Evolutionary conservation across 2,797 vertebrate genomes (phyloP).

Genomic region (Balearica regulorum): DNA sequence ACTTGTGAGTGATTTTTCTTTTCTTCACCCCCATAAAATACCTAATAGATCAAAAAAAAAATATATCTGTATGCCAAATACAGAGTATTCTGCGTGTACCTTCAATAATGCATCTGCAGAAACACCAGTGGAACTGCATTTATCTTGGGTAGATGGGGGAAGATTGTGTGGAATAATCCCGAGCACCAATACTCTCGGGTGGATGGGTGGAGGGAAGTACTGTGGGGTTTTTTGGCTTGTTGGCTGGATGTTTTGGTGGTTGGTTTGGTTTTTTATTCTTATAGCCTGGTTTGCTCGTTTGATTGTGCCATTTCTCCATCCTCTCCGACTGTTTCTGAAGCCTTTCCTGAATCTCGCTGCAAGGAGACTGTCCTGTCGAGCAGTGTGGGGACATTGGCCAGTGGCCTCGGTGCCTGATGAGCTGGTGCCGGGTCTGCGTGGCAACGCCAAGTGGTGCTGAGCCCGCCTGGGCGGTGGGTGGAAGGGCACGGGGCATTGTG

Average conservation of each 20-base stretch:
- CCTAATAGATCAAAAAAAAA: background rate
- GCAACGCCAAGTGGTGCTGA: background rate
- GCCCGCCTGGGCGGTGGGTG: background rate
- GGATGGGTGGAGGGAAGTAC: background rate
- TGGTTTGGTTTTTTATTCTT: background rate
- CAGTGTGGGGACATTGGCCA: background rate
- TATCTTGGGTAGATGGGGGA: background rate
- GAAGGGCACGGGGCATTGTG: rapidly evolving
- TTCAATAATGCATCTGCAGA: background rate
- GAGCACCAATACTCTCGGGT: background rate
- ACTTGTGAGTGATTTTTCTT: constrained; percentile 21
- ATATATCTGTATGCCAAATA: background rate
- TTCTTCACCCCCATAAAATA: constrained; percentile 12
- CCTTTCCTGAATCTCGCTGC: background rate
- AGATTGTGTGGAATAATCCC: background rate
- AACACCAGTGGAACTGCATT: background rate
- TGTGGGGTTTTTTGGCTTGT: rapidly evolving
- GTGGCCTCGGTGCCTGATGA: background rate
- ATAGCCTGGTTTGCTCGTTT: background rate
- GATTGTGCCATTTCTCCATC: background rate
- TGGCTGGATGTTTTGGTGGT: background rate
- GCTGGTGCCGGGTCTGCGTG: background rate
- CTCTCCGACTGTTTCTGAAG: background rate
- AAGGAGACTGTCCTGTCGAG: background rate
- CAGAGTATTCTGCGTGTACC: background rate